Evolutionary conservation across 2,113 vertebrate genomes (phyloP).

Genomic region (Seriola dumerili): DNA sequence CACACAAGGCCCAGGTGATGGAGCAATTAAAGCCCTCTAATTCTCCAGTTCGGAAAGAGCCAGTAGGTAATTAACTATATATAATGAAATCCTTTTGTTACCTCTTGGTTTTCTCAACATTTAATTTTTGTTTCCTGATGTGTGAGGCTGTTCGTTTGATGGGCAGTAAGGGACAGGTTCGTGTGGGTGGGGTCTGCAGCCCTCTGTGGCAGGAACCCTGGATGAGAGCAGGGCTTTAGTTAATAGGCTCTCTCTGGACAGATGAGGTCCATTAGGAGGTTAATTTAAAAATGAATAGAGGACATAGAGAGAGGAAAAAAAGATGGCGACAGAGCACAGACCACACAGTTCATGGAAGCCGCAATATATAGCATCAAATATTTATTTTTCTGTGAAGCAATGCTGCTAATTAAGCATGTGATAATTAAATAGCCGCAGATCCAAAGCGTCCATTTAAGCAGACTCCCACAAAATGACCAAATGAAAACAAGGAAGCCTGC

Average conservation of each 20-base stretch:
- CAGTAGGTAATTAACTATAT: conserved; percentile 97
- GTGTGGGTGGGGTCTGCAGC: conserved; percentile 76
- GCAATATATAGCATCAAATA: conserved; percentile 10
- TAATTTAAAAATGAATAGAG: conserved; percentile 88
- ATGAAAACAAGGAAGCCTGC: conserved; percentile 43
- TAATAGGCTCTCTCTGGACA: conserved; percentile 88
- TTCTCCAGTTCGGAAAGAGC: conserved; percentile 92
- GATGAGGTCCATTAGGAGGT: conserved; percentile 89
- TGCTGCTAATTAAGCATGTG: conserved; percentile 37
- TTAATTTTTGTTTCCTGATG: conserved; percentile 83
- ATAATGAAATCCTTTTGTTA: conserved; percentile 98
- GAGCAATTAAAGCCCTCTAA: conserved; percentile 99
- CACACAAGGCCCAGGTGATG: conserved; percentile 96
- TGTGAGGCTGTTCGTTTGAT: conserved; percentile 80
- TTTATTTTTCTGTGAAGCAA: conserved; percentile 33
- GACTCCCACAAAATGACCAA: conserved; percentile 45
- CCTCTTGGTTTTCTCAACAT: conserved; percentile 74
- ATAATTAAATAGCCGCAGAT: conserved; percentile 40
- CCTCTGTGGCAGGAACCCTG: conserved; percentile 72
- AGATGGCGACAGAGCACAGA: conserved; percentile 38
- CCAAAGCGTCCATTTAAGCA: conserved; percentile 12
- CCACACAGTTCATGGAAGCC: conserved; percentile 23
- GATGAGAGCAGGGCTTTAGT: conserved; percentile 83
- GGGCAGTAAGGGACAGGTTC: conserved; percentile 82
- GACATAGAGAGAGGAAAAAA: conserved; percentile 59